Evolutionary conservation across 2,888 invertebrate species (phyloP).

Genomic region (Zaprionus bogoriensis): DNA sequence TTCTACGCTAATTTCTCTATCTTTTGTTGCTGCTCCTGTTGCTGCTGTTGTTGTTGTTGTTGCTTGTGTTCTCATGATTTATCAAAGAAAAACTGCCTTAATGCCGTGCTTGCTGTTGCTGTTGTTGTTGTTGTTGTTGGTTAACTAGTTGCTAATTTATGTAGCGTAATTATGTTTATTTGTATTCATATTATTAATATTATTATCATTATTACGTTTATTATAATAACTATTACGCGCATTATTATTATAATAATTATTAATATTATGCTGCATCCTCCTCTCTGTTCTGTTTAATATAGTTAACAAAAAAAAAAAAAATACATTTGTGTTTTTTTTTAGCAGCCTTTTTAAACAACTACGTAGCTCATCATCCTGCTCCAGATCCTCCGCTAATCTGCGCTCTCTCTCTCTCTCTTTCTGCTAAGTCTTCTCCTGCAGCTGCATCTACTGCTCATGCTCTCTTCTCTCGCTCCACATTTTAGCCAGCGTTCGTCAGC

Average conservation of each 20-base stretch:
- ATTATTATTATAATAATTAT: constrained; percentile 48
- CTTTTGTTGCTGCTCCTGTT: constrained; percentile 19
- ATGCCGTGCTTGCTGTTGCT: constrained; percentile 23
- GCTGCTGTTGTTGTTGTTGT: constrained; percentile 28
- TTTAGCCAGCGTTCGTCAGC: background rate
- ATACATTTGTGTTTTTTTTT: constrained; percentile 42
- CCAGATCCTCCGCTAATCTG: background rate
- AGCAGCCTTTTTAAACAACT: constrained; percentile 72
- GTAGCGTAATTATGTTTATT: constrained; percentile 20
- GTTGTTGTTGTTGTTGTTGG: constrained; percentile 14
- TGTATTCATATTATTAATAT: constrained; percentile 16
- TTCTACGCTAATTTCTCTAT: constrained; percentile 42
- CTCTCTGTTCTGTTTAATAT: constrained; percentile 45
- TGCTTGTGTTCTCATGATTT: constrained; percentile 19
- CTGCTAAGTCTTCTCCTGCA: background rate
- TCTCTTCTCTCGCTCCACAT: too few relatives aligned
- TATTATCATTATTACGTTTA: constrained; percentile 22
- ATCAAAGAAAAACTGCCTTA: constrained; percentile 56
- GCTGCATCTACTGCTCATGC: too few relatives aligned
- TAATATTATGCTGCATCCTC: constrained; percentile 52
- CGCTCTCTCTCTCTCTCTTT: background rate
- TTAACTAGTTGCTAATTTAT: constrained; percentile 67
- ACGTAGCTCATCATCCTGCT: constrained; percentile 36
- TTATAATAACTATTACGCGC: constrained; percentile 5
- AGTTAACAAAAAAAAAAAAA: constrained; percentile 66